phyloP scores from a whole-genome alignment of 2,888 invertebrate genomes.

The Cosmopolites sordidus region DNA sequence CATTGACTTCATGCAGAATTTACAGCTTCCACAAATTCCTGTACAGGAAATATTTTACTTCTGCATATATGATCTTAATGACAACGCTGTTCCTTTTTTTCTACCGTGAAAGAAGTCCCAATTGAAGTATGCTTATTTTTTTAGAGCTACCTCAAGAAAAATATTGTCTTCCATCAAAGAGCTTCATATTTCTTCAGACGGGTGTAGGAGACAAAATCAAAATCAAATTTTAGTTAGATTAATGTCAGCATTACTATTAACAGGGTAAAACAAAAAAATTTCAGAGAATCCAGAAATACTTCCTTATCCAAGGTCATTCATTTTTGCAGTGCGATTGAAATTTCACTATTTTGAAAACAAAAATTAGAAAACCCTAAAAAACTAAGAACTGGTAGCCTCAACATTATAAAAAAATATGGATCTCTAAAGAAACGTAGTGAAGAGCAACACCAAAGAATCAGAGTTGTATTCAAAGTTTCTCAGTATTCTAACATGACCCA shows the following conservation, averaged over 20 bases:
- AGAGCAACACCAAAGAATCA: no score
- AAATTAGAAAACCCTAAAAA: no score
- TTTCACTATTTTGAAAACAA: conserved; percentile 25
- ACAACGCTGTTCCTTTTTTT: no score
- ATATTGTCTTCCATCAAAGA: not conserved
- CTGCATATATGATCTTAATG: not conserved
- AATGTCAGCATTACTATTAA: conserved; percentile 2
- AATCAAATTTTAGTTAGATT: conserved; percentile 4
- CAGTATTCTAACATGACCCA: no score
- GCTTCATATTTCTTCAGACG: not conserved
- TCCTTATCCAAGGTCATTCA: conserved; percentile 15
- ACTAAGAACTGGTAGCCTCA: no score
- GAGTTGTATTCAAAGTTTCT: no score
- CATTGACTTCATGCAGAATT: not conserved
- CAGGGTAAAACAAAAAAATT: conserved; percentile 15
- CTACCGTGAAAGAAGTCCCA: not conserved
- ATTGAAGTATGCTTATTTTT: not conserved
- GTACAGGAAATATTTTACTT: no score
- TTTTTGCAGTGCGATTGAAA: conserved; percentile 14
- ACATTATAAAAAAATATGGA: no score
- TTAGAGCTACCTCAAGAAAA: not conserved
- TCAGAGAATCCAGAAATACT: conserved; percentile 12
- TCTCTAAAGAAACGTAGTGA: no score
- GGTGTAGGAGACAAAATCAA: not conserved
- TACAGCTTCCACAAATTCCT: not conserved